These are phyloP conservation scores for Drosophila tripunctata DNA, from an alignment of 2,888 invertebrate genomes.

Conservation along the genomic window DNA sequence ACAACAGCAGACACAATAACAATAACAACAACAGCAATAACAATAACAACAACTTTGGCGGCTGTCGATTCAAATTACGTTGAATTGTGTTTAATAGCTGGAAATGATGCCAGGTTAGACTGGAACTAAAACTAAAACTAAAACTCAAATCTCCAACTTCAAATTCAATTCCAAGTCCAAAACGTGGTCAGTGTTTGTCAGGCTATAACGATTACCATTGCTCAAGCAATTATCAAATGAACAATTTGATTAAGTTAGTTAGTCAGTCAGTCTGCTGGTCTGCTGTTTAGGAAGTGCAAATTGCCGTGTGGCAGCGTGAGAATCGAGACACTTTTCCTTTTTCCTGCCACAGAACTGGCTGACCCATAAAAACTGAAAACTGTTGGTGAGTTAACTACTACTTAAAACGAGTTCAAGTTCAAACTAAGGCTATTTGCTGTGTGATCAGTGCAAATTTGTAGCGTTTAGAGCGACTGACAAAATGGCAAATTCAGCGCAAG, in stretches of 20 bases:
- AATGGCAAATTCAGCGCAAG: slow-evolving; percentile 61
- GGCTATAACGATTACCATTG: slow-evolving; percentile 43
- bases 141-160: no score
- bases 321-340: slow-evolving; percentile 68
- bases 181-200: slow-evolving; percentile 33
- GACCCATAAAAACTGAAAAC: slow-evolving; percentile 13
- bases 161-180: no score
- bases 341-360: slow-evolving; percentile 47
- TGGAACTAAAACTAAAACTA: slow-evolving; percentile 24
- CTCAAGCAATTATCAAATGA: slow-evolving; percentile 67
- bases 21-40: slow-evolving; percentile 3
- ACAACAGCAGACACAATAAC: slow-evolving; percentile 15
- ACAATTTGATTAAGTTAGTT: slow-evolving; percentile 58
- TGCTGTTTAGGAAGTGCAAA: slow-evolving; percentile 75
- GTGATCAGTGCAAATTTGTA: slow-evolving; percentile 63
- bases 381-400: not conserved
- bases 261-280: slow-evolving; percentile 1
- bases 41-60: slow-evolving; percentile 13
- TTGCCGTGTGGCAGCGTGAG: slow-evolving; percentile 69
- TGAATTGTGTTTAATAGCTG: slow-evolving; percentile 79
- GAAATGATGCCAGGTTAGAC: slow-evolving; percentile 68
- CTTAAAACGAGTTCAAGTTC: slow-evolving; percentile 68
- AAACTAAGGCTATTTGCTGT: slow-evolving; percentile 28
- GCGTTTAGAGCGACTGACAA: slow-evolving; percentile 70
- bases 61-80: slow-evolving; percentile 68